Percentiles rank a stretch among this genome's conserved stretches.
Evolutionary conservation across 2,113 vertebrate genomes (phyloP).

Genomic region (Perca schrenkii): DNA sequence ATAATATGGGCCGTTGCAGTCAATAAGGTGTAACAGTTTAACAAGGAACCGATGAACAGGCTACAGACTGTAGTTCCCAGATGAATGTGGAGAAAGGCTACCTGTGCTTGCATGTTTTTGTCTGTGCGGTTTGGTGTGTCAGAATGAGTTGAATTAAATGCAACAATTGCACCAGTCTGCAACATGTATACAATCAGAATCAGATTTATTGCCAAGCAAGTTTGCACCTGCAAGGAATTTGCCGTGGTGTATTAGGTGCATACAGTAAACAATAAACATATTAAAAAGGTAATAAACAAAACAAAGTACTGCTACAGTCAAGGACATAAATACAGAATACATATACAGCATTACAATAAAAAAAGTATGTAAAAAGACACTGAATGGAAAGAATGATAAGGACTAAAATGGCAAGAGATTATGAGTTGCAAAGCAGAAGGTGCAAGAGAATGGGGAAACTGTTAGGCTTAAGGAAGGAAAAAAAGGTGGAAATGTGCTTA

Average conservation of each 20-base stretch:
- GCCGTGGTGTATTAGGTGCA: too few relatives aligned
- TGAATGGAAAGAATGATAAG: background rate
- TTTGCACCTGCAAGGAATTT: too few relatives aligned
- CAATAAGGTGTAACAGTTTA: constrained; percentile 19
- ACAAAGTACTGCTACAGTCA: too few relatives aligned
- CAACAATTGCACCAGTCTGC: constrained; percentile 1
- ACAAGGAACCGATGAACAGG: constrained; percentile 55
- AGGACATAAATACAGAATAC: too few relatives aligned
- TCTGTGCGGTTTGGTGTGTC: constrained; percentile 8
- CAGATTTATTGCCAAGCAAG: too few relatives aligned
- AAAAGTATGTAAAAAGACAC: too few relatives aligned
- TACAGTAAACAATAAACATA: too few relatives aligned
- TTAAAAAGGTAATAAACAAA: too few relatives aligned
- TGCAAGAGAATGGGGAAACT: background rate
- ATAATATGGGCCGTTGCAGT: constrained; percentile 18
- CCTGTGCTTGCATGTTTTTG: constrained; percentile 45
- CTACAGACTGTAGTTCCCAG: constrained; percentile 38
- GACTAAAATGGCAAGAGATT: background rate
- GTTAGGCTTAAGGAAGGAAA: constrained; percentile 34
- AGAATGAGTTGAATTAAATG: background rate
- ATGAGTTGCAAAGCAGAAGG: constrained; percentile 6
- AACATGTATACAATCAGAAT: too few relatives aligned
- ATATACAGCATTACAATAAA: too few relatives aligned
- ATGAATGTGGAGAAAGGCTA: constrained; percentile 36
- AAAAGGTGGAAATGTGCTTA: constrained; percentile 69